Evolutionary conservation across 2,888 invertebrate genomes (phyloP).

Genomic region (Hypercompe scribonia): DNA sequence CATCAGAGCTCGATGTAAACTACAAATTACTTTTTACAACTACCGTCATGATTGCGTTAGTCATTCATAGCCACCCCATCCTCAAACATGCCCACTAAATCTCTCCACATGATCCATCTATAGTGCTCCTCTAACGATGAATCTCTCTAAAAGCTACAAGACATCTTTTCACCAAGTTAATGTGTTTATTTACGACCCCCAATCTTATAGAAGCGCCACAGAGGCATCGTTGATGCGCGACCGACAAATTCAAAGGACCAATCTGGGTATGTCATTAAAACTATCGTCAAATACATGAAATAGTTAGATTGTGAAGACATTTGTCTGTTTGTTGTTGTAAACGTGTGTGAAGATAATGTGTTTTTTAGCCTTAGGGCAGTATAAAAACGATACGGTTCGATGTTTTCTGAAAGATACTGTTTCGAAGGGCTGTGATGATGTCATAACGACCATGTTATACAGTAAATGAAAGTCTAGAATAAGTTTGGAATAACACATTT

Average conservation of each 20-base stretch:
- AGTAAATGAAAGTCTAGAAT: neutral
- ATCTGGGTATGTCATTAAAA: slow-evolving; percentile 11
- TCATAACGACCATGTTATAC: no score
- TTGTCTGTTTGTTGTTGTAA: slow-evolving; percentile 8
- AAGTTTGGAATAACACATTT: neutral
- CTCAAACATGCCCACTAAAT: neutral
- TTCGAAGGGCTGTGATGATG: neutral
- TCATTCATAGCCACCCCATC: neutral
- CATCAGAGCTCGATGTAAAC: neutral
- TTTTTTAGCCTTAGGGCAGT: slow-evolving; percentile 1
- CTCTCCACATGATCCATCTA: slow-evolving; percentile 3
- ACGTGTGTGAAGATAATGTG: slow-evolving; percentile 1
- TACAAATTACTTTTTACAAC: neutral
- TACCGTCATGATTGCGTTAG: neutral
- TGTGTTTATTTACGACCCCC: slow-evolving; percentile 34
- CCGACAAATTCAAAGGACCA: slow-evolving; percentile 1
- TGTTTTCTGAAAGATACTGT: neutral
- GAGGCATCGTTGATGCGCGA: slow-evolving; percentile 5
- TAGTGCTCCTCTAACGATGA: neutral
- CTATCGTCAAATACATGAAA: slow-evolving; percentile 14
- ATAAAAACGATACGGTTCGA: slow-evolving; percentile 6
- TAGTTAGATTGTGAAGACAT: slow-evolving; percentile 3
- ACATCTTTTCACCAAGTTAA: slow-evolving; percentile 30
- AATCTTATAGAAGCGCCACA: slow-evolving; percentile 20
- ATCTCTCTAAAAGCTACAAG: neutral